phyloP scores from a whole-genome alignment of 2,113 vertebrate species.

The Hemiscyllium ocellatum region DNA sequence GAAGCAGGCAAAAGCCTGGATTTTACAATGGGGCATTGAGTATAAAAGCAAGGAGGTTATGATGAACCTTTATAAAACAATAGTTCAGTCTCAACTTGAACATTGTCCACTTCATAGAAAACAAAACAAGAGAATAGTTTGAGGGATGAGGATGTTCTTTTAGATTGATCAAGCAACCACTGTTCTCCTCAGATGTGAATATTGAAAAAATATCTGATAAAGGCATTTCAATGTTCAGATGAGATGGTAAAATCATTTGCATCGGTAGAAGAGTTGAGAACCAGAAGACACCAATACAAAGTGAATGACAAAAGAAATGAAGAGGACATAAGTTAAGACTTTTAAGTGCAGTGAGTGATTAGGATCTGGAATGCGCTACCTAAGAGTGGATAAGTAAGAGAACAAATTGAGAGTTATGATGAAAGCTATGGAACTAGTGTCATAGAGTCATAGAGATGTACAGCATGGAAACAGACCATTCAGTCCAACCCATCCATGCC shows the following conservation, averaged over 20 bases:
- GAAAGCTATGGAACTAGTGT: too few relatives aligned
- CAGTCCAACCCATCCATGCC: too few relatives aligned
- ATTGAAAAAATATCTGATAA: not conserved
- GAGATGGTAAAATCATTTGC: not conserved
- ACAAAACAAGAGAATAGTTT: not conserved
- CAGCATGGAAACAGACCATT: too few relatives aligned
- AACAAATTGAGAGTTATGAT: too few relatives aligned
- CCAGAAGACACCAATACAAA: not conserved
- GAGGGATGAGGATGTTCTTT: not conserved
- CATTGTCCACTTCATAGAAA: not conserved
- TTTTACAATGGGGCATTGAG: not conserved
- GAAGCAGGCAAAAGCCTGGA: not conserved
- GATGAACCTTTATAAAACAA: not conserved
- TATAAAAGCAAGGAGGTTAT: not conserved
- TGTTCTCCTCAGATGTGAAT: not conserved
- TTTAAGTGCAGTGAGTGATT: not conserved
- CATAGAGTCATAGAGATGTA: too few relatives aligned
- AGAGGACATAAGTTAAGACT: not conserved
- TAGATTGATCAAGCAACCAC: not conserved
- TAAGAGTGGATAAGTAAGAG: too few relatives aligned
- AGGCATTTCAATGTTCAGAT: not conserved
- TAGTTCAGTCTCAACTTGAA: not conserved
- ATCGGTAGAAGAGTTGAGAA: not conserved
- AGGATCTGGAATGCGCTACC: not conserved
- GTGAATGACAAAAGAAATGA: not conserved